Base-by-base conservation (phyloP, 2,888 invertebrate genomes). In the Ommatoiulus sabulosus region DNA sequence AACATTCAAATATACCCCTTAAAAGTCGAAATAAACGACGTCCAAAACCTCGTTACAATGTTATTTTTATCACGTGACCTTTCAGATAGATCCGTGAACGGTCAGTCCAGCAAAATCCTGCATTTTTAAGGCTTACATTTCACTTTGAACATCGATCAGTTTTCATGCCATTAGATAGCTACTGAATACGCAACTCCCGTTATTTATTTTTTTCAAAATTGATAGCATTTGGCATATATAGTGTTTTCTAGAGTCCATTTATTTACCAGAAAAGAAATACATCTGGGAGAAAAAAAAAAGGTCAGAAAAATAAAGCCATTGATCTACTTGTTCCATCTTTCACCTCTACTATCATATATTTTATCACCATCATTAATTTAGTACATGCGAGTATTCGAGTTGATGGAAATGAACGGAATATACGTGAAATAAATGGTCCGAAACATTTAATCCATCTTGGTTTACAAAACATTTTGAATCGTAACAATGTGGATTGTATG, bases 221-320 rank as follows among this genome's bases (percentile, higher is more conserved):
- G 63, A 63, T 63, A 63, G 63, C 63, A 63, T 63, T 63, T 63
- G 63, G 63, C 63, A 63, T 63, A 63, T 63, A 63, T 20, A 63
- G 63, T 63, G 63, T 63, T 63, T 63, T 20, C 63, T 63, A 6
- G 63, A 20, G 63, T 63, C 63, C 20, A 63, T 63, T 63, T 63
- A 63, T 63, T 20, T 63, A 20, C 63, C 20, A 3, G 5, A 20
- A 63, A 20, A 63, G 35, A 35, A 63, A 63, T 63, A n/a, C n/a
- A n/a, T 20, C 63, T 15, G 63, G 6, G 63, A 63, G 20, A 3
- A 48, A 48, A 10, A 48, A 10, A 63, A 63, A 20, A 63, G 63
- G 63, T 63, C 20, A 63, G 20, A 63, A 5, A 63, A 63, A 63
- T 20, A 63, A 20, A 63, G 15, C n/a, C n/a, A 20, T 63, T 63